A percentile compares a stretch with the other conserved stretches of the same genome.
phyloP scores from a whole-genome alignment of 2,113 vertebrate species.

The Dunckerocampus dactyliophorus region DNA sequence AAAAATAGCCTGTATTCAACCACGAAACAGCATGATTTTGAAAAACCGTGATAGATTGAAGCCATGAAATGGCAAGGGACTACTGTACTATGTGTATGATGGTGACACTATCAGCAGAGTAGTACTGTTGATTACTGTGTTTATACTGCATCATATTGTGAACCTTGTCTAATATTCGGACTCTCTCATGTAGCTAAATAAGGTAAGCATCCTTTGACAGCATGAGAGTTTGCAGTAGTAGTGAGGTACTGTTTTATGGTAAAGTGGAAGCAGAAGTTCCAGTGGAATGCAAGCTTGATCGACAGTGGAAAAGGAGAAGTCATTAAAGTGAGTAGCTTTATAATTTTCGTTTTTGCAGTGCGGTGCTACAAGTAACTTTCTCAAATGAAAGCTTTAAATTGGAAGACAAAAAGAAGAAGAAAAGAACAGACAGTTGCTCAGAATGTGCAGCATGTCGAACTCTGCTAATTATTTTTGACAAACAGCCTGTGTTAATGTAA shows the following conservation, averaged over 20 bases:
- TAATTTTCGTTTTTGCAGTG: background rate
- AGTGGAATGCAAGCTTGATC: background rate
- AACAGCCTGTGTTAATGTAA: constrained; percentile 14
- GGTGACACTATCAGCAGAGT: too few species aligned
- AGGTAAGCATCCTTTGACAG: too few species aligned
- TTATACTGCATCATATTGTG: background rate
- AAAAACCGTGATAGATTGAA: too few species aligned
- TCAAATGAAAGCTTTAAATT: too few species aligned
- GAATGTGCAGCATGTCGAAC: background rate
- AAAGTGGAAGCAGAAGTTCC: constrained; percentile 9
- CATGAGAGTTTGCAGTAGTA: background rate
- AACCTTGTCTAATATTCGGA: background rate
- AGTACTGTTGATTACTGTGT: too few species aligned
- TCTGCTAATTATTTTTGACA: constrained; percentile 10
- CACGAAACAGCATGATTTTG: too few species aligned
- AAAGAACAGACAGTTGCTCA: background rate
- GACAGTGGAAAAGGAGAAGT: background rate
- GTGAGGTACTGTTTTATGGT: background rate
- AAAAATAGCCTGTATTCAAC: too few species aligned
- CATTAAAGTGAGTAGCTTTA: background rate
- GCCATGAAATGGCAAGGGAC: too few species aligned
- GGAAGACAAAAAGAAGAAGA: background rate
- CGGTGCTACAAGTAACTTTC: background rate
- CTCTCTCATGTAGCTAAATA: too few species aligned
- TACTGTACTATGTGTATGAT: too few species aligned